Evolutionary conservation across 2,797 vertebrate genomes (phyloP), one percentile per base, ranked within the genome.

Genomic region (Lophius americanus): DNA sequence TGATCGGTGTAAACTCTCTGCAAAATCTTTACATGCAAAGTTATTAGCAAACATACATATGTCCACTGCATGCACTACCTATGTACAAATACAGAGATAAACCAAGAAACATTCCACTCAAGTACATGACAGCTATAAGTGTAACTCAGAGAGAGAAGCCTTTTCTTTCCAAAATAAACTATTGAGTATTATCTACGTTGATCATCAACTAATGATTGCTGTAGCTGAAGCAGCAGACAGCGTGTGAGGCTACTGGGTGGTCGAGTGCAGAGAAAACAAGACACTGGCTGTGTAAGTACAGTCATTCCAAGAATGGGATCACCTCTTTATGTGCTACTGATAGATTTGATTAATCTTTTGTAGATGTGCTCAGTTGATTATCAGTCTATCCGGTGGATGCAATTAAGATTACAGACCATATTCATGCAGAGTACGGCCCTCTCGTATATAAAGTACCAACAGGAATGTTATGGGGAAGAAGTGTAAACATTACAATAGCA

Each of bases 1-100:
- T 94, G 76, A 87, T 90, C 90, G 81, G 87, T 93, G 91, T 92
- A 92, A 93, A 93, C 85, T 87, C 86, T 90, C 80, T 92, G 90
- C 92, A 94, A 96, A 95, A 95, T 94, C 84, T 94, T 93, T 89
- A 92, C 96, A 96, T 97, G 97, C 96, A 87, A 91, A 87, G 88
- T 87, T 78, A 88, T 94, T 93, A 90, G 92, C 94, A 95, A 94
- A 93, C 92, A 91, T 94, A 94, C 89, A 89, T 89, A 86, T 90
- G 87, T 82, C 79, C 87, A 81, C 79, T 88, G 91, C 96, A 96
- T 96, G 96, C 96, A 93, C 91, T 94, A 95, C 68, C 75, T 92
- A 91, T 96, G 93, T 95, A 96, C 94, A 92, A 93, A 85, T 74
- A 91, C 84, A 84, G 85, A 89, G 85, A 83, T 82, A 76, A 84